Conservation (phyloP, 2,113 vertebrate species). For the Willisornis vidua region DNA sequence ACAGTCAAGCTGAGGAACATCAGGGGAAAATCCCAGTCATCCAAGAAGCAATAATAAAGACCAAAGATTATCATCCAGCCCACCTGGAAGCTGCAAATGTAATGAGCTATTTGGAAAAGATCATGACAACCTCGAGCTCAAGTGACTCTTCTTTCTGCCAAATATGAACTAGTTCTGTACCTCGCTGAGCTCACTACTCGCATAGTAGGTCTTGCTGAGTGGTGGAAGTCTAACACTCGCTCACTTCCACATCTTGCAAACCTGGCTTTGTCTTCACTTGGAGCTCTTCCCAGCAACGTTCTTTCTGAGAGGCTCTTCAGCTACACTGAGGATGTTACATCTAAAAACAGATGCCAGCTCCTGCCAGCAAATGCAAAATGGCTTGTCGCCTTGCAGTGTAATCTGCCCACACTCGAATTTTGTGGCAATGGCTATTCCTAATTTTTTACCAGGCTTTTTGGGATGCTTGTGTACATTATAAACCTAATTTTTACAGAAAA, state of each 20-base stretch:
- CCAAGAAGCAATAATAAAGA: slow-evolving; percentile 36
- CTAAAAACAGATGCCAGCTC: slow-evolving; percentile 70
- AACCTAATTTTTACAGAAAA: neutral
- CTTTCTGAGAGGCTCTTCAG: slow-evolving; percentile 58
- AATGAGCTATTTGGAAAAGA: slow-evolving; percentile 62
- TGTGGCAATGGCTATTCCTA: slow-evolving; percentile 36
- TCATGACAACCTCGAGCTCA: slow-evolving; percentile 23
- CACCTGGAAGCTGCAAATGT: slow-evolving; percentile 57
- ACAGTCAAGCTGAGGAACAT: slow-evolving; percentile 28
- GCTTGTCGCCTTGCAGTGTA: slow-evolving; percentile 38
- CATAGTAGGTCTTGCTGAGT: slow-evolving; percentile 9
- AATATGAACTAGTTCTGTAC: neutral
- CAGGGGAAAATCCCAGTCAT: slow-evolving; percentile 30
- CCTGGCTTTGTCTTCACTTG: slow-evolving; percentile 60
- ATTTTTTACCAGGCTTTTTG: neutral
- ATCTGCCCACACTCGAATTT: slow-evolving; percentile 37
- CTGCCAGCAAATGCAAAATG: slow-evolving; percentile 67
- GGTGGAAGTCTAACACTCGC: slow-evolving; percentile 40
- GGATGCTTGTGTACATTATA: neutral
- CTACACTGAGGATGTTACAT: slow-evolving; percentile 60
- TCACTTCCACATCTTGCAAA: slow-evolving; percentile 64
- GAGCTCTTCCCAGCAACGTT: slow-evolving; percentile 59
- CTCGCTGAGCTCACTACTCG: neutral
- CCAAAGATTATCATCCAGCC: slow-evolving; percentile 30
- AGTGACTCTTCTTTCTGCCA: slow-evolving; percentile 27